These are phyloP conservation scores for Eclectus roratus DNA, from an alignment of 2,113 vertebrate genomes.

Conservation along the genomic window DNA sequence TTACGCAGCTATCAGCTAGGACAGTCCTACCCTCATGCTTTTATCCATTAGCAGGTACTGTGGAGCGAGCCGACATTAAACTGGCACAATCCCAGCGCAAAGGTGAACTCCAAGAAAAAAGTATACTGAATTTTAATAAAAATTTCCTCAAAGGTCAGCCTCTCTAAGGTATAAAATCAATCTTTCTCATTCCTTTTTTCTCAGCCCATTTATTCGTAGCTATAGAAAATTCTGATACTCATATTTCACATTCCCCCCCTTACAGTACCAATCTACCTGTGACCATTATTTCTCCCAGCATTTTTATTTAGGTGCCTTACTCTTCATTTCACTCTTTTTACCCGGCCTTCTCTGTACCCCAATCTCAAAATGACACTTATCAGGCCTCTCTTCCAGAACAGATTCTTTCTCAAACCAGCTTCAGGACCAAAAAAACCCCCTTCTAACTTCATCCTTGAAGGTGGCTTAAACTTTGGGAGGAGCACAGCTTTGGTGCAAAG, in stretches of 20 bases:
- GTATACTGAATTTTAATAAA: slow-evolving; percentile 38
- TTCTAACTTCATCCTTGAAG: neutral
- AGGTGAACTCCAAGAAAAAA: slow-evolving; percentile 30
- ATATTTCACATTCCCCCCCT: neutral
- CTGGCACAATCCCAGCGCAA: neutral
- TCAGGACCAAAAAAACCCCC: neutral
- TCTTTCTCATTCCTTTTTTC: neutral
- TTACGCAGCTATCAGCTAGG: neutral
- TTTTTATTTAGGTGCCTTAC: neutral
- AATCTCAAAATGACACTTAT: neutral
- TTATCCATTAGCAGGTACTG: neutral
- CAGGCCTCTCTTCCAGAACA: neutral
- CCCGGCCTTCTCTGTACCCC: neutral
- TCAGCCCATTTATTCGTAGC: neutral
- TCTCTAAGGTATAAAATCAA: slow-evolving; percentile 29
- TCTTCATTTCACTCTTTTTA: neutral
- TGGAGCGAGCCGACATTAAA: neutral
- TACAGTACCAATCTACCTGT: neutral
- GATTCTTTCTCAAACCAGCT: neutral
- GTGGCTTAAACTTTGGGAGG: neutral
- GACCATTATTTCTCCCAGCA: neutral
- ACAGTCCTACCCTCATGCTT: neutral
- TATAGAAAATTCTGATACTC: neutral
- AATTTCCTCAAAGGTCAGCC: slow-evolving; percentile 31
- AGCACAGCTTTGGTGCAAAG: neutral